These are phyloP conservation scores for Drosophila funebris DNA, from an alignment of 1,140 invertebrate species.

Conservation along the genomic window DNA sequence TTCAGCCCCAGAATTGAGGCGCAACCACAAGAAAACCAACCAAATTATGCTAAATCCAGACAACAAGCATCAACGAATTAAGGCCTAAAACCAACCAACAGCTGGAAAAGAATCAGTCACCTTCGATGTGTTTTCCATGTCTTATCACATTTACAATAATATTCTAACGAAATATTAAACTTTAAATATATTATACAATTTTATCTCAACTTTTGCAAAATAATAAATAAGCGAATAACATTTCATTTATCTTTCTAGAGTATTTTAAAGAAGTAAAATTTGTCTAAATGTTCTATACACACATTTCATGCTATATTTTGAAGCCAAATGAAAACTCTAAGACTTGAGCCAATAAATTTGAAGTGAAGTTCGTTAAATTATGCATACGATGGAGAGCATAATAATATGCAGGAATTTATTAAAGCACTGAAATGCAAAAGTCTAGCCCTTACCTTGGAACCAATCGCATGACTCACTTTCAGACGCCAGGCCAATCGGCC, in stretches of 20 bases:
- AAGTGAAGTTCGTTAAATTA: no score
- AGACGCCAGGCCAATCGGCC: slow-evolving; percentile 37
- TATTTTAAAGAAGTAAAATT: no score
- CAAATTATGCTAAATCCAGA: slow-evolving; percentile 61
- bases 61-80: slow-evolving; percentile 48
- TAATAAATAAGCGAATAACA: no score
- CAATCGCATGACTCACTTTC: slow-evolving; percentile 58
- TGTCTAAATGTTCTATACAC: no score
- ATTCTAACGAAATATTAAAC: no score
- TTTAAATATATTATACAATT: no score
- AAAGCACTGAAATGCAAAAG: slow-evolving; percentile 43
- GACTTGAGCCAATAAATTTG: no score
- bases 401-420: slow-evolving; percentile 36
- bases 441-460: slow-evolving; percentile 43
- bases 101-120: slow-evolving; percentile 27
- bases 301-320: no score
- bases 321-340: no score
- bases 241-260: no score
- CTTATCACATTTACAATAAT: no score
- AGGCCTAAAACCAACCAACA: slow-evolving; percentile 39
- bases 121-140: neutral
- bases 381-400: neutral
- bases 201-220: slow-evolving; percentile 10
- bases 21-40: slow-evolving; percentile 60
- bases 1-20: slow-evolving; percentile 37